Conservation (phyloP, 1,140 invertebrate genomes). For the Platyura marginata region DNA sequence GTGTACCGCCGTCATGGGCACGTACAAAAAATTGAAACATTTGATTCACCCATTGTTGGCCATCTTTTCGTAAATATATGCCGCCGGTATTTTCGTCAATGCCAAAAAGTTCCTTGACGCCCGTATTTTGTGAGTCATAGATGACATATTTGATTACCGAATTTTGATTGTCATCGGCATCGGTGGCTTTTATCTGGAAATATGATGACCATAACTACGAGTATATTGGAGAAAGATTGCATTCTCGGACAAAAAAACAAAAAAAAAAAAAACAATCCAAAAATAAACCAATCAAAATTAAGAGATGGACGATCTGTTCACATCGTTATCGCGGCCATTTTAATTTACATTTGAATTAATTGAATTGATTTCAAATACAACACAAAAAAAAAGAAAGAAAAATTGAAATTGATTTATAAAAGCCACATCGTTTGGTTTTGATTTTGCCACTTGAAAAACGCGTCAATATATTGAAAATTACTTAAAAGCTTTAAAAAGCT, state of each 20-base stretch:
- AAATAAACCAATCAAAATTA: no score
- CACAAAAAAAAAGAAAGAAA: no score
- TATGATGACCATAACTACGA: background rate
- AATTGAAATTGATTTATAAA: no score
- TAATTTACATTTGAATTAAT: no score
- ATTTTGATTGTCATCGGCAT: slow-evolving; percentile 48
- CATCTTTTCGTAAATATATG: slow-evolving; percentile 38
- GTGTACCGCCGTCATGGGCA: slow-evolving; percentile 57
- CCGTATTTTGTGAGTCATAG: slow-evolving; percentile 39
- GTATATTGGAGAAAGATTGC: background rate
- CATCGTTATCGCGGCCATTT: no score
- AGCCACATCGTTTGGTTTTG: no score
- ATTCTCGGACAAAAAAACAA: background rate
- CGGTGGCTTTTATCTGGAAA: slow-evolving; percentile 35
- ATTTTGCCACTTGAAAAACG: no score
- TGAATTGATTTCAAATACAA: no score
- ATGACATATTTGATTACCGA: slow-evolving; percentile 52
- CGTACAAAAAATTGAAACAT: slow-evolving; percentile 78
- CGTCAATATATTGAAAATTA: no score
- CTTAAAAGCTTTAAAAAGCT: no score
- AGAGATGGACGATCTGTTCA: no score
- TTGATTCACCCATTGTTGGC: slow-evolving; percentile 38
- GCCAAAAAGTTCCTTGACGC: slow-evolving; percentile 39
- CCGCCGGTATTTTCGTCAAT: slow-evolving; percentile 50
- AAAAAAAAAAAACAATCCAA: background rate